Base-by-base conservation (phyloP, 2,888 invertebrate species). In the Lydus trimaculatus region DNA sequence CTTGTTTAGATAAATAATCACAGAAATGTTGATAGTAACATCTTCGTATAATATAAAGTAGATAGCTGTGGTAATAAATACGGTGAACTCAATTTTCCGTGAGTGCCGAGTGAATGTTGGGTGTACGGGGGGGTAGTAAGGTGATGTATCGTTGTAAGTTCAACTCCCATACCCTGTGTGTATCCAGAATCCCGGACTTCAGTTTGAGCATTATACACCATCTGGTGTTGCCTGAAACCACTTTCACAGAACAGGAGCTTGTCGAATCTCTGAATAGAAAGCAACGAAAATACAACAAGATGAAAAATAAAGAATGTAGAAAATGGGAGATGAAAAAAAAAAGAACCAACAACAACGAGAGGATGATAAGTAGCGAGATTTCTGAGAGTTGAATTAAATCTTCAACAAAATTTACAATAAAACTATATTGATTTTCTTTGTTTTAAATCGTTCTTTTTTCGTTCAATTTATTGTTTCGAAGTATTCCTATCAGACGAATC, bases 21-120 rank as follows among this genome's bases (percentile, higher is more conserved):
- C 39, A 62, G 28, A 31, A 71, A 65, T 65, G 71, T 69, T 64
- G 69, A 63, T 67, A 67, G 69, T 71, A 74, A 76, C 75, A 77
- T 78, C 76, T 78, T 76, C 72, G 76, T 75, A 75, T 80, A 79
- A 79, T 77, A 80, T 77, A 79, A 79, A 80, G 78, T 76, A 79
- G 80, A 79, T 81, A 77, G 75, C 79, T 74, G 77, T 76, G 80
- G 81, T 79, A 81, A 80, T 81, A 81, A 82, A 82, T 83, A 82
- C 79, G 78, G 76, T 74, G 81, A 81, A 82, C 80, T 81, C 81
- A 82, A 82, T 82, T 82, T 80, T 79, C 80, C 77, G 78, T 79
- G 83, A 80, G 79, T 82, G 78, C 77, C 73, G 80, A 77, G 80
- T 73, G 78, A 75, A 78, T 71, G 73, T 73, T 65, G 72, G 70